Percentiles rank a stretch among this genome's conserved stretches.
Conservation (phyloP, 2,888 invertebrate genomes). For the Cyclophora punctaria region DNA sequence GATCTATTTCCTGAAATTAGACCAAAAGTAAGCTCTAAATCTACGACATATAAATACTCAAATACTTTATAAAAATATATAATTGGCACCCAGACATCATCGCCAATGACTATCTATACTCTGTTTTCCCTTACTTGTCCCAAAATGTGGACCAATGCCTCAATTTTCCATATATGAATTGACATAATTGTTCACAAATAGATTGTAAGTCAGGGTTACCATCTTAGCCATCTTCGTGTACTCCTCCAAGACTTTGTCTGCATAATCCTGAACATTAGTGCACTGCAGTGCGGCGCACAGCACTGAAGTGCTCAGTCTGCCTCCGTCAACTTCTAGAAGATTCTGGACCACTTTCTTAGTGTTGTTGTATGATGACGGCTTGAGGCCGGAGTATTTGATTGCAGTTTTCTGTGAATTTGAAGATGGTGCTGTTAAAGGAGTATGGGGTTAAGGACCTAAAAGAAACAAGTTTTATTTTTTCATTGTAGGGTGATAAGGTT, state of each 20-base stretch:
- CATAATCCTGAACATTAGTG: constrained; percentile 53
- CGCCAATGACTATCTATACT: not conserved
- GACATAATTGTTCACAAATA: not conserved
- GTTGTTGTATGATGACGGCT: constrained; percentile 70
- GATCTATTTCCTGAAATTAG: constrained; percentile 58
- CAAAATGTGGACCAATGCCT: not conserved
- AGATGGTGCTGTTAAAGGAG: too few relatives aligned
- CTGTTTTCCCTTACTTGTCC: not conserved
- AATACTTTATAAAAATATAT: not conserved
- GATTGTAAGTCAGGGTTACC: constrained; percentile 24
- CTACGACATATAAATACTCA: too few relatives aligned
- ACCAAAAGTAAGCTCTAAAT: too few relatives aligned
- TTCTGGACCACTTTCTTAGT: constrained; percentile 76
- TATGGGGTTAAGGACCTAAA: too few relatives aligned
- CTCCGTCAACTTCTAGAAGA: constrained; percentile 71
- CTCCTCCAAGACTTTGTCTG: constrained; percentile 68
- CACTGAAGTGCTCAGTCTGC: constrained; percentile 64
- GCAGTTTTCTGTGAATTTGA: constrained; percentile 64
- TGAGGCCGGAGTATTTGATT: constrained; percentile 74
- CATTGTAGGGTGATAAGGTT: too few relatives aligned
- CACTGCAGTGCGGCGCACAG: constrained; percentile 77
- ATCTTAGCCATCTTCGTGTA: constrained; percentile 64
- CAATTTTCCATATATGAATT: not conserved
- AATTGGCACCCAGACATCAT: not conserved
- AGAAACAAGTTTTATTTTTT: too few relatives aligned